A percentile compares a stretch with the other conserved stretches of the same genome.
Conservation (phyloP, 2,113 vertebrate species). For the Chrysochloris asiatica region DNA sequence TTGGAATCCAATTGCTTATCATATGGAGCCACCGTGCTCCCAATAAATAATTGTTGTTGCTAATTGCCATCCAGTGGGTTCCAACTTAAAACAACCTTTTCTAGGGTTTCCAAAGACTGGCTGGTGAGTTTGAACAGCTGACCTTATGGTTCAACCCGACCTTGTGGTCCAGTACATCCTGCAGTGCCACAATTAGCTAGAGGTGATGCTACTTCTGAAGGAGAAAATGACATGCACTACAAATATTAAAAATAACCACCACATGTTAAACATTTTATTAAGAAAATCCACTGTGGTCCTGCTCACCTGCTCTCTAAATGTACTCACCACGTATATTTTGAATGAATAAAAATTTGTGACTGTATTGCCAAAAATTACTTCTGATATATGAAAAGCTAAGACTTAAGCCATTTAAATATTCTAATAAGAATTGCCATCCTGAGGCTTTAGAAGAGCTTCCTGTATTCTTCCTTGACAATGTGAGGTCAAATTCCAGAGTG, state of each 20-base stretch:
- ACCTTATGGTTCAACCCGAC: no score
- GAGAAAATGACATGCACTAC: not conserved
- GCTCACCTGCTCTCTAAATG: not conserved
- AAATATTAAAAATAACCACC: not conserved
- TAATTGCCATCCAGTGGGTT: no score
- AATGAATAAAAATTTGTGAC: conserved; percentile 19
- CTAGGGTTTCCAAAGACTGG: no score
- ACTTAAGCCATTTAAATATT: not conserved
- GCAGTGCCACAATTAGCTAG: not conserved
- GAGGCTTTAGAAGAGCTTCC: not conserved
- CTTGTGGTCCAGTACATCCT: no score
- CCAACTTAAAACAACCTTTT: no score
- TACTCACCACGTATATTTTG: conserved; percentile 25
- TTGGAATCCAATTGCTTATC: no score
- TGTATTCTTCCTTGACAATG: not conserved
- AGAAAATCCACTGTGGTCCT: not conserved
- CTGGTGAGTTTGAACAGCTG: no score
- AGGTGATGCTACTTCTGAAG: not conserved
- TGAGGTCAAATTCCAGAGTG: no score
- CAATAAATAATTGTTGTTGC: no score
- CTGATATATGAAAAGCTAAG: not conserved
- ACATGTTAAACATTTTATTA: not conserved
- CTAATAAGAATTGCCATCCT: no score
- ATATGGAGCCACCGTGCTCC: no score
- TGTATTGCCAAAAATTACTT: not conserved